Base-by-base conservation (phyloP, 2,888 invertebrate genomes). In the Eupithecia insigniata region DNA sequence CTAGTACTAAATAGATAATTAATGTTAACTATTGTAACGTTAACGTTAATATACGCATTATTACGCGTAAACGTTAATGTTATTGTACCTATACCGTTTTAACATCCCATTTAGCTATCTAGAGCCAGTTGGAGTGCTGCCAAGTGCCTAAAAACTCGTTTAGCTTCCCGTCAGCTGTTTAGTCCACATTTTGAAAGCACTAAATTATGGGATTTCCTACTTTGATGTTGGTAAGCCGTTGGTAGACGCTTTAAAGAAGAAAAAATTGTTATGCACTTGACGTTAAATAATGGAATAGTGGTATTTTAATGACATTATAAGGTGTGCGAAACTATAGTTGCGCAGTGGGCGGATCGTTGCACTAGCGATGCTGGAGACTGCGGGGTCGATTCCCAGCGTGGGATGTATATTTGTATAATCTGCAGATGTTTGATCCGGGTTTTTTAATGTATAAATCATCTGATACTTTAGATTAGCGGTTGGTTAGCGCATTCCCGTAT, bases 201-300 rank as follows among this genome's bases (percentile, higher is more conserved):
- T 69, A 70, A 76, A 75, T 76, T 76, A 69, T 66, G 69, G 22
- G 70, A 76, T 76, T 77, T 77, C 72, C 68, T 30, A 60, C 60
- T 60, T 60, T 60, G 60, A 60, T 60, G 60, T 60, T 30, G 28
- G 60, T 55, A 55, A 55, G 12, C 26, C 26, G 26, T 55, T 55
- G 14, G 22, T 55, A 55, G 12, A 22, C 26, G 12, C 55, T 55
- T 55, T 26, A 55, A 12, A 14, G n/a, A 51, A 51, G 55, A 55
- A 12, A 55, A 26, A 26, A 26, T 26, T 12, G 26, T 26, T 55
- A 55, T 26, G 26, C 26, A 55, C 18, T 60, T 30, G 60, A 60
- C 30, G 18, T 60, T 55, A 5, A 26, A 55, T 55, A 55, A 55
- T 55, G 26, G 55, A 55, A 22, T 51, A 51, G 22, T 14, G 26